Conservation (phyloP, 2,797 vertebrate species). For the Ciconia nigra region DNA sequence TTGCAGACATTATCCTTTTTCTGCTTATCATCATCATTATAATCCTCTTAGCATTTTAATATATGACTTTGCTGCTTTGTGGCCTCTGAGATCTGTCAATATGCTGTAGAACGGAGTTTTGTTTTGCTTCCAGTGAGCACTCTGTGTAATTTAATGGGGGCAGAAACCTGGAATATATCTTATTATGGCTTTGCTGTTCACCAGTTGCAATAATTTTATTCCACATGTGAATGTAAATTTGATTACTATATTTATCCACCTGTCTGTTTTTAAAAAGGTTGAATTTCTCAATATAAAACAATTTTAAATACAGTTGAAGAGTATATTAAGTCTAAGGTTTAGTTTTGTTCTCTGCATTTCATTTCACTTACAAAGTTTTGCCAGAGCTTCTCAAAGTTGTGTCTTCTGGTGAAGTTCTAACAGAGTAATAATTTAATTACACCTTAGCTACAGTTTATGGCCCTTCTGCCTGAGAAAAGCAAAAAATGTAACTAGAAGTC, state of each 20-base stretch:
- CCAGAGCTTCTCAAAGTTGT: not conserved
- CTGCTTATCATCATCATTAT: constrained; percentile 49
- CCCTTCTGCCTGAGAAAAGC: not conserved
- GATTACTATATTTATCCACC: not conserved
- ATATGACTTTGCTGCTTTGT: constrained; percentile 6
- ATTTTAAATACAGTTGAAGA: not conserved
- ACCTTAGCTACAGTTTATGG: not conserved
- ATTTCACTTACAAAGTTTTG: not conserved
- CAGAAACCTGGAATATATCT: not conserved
- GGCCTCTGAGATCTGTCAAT: not conserved
- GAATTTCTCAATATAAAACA: not conserved
- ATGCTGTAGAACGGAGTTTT: not conserved
- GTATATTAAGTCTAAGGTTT: not conserved
- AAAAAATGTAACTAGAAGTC: not conserved
- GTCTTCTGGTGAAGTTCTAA: not conserved
- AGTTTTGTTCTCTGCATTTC: not conserved
- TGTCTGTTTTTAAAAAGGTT: not conserved
- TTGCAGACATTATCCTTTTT: constrained; percentile 45
- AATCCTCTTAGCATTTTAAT: constrained; percentile 47
- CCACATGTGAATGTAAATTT: not conserved
- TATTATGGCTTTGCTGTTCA: not conserved
- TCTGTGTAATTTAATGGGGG: not conserved
- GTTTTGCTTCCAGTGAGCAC: not conserved
- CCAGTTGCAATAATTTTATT: not conserved
- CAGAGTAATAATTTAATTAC: not conserved